A percentile compares a stretch with the other conserved stretches of the same genome.
These are phyloP conservation scores for Protonemura montana DNA, from an alignment of 2,888 invertebrate genomes.

Conservation along the genomic window DNA sequence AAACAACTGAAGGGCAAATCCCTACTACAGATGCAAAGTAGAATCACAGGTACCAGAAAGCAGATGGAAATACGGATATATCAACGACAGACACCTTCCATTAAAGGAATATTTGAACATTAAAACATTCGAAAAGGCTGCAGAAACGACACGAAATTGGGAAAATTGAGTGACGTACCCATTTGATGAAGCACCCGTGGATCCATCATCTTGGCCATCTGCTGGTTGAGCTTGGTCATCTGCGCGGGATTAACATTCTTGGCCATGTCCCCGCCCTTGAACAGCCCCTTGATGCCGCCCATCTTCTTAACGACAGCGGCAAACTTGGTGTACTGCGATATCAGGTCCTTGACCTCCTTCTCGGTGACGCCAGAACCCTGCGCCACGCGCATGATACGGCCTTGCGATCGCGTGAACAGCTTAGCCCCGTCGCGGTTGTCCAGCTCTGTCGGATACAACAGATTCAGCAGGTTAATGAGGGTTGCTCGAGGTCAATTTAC, in stretches of 20 bases:
- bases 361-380: constrained; percentile 94
- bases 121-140: too few relatives aligned
- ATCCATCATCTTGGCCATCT: constrained; percentile 99
- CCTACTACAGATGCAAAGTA: too few relatives aligned
- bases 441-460: constrained; percentile 68
- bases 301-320: constrained; percentile 99
- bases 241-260: constrained; percentile 98
- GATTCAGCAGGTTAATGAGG: too few relatives aligned
- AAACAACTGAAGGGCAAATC: too few relatives aligned
- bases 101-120: too few relatives aligned
- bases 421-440: constrained; percentile 97
- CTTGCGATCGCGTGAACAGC: constrained; percentile 90
- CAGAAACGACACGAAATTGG: too few relatives aligned
- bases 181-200: constrained; percentile 96
- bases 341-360: constrained; percentile 94
- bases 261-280: constrained; percentile 98
- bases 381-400: constrained; percentile 84
- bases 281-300: constrained; percentile 99
- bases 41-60: too few relatives aligned
- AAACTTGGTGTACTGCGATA: constrained; percentile 98
- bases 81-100: too few relatives aligned
- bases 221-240: constrained; percentile 98
- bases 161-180: constrained; percentile 61
- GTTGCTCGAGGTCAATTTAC: too few relatives aligned
- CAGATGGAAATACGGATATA: too few relatives aligned